Conservation (phyloP, 2,113 vertebrate species). For the Ardeotis arabs region DNA sequence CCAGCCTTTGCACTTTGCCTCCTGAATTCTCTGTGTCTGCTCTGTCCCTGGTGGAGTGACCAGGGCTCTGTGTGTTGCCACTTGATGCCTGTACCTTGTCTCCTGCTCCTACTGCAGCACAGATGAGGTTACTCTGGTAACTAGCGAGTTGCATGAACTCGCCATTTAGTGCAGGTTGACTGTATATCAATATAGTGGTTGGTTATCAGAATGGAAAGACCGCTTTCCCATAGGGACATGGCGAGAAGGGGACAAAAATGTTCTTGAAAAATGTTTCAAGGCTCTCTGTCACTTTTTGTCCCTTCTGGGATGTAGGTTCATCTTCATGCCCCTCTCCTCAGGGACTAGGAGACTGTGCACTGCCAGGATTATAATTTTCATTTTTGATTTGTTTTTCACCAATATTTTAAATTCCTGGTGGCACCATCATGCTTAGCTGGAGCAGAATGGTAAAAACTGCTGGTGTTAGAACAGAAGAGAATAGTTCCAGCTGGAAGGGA, state of each 20-base stretch:
- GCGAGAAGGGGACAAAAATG: neutral
- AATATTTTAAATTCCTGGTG: neutral
- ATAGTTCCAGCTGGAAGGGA: neutral
- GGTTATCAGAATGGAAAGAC: neutral
- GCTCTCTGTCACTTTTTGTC: neutral
- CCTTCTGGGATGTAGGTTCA: neutral
- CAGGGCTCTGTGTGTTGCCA: neutral
- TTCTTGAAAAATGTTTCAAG: neutral
- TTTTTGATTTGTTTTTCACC: neutral
- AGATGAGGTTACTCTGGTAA: neutral
- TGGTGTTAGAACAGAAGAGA: neutral
- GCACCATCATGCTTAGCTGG: neutral
- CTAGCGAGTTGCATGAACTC: neutral
- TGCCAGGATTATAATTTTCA: neutral
- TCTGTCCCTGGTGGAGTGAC: neutral
- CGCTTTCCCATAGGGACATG: rapidly evolving
- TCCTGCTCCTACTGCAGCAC: neutral
- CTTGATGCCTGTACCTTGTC: neutral
- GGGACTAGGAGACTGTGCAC: neutral
- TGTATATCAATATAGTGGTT: neutral
- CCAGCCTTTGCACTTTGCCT: neutral
- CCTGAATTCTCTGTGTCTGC: neutral
- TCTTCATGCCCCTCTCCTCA: neutral
- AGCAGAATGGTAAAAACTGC: neutral
- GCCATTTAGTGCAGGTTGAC: neutral